Percentiles rank a stretch among this genome's conserved stretches.
Evolutionary conservation across 2,797 vertebrate species (phyloP).

Genomic region (Adelosebastes latens): DNA sequence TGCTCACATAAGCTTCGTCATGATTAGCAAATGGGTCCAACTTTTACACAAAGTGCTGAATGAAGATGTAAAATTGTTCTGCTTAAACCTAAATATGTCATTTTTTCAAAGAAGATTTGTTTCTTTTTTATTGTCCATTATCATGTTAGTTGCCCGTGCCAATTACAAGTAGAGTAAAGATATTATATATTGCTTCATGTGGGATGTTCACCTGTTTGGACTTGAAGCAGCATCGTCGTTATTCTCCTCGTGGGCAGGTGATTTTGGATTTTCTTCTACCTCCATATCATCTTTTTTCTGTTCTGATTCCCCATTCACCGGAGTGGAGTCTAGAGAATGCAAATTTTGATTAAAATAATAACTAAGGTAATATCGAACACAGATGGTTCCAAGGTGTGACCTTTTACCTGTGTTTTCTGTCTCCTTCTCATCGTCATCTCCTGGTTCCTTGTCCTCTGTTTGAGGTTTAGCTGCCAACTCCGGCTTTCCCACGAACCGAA

Average conservation of each 20-base stretch:
- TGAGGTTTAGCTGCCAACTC: conserved; percentile 86
- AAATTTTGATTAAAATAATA: neutral
- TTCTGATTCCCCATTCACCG: conserved; percentile 91
- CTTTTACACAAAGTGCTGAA: neutral
- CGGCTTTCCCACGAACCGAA: conserved; percentile 90
- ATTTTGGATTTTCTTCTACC: conserved; percentile 72
- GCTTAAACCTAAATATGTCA: neutral
- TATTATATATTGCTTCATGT: neutral
- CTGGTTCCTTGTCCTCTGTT: conserved; percentile 73
- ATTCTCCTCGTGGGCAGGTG: conserved; percentile 70
- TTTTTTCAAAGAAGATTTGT: neutral
- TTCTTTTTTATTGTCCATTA: neutral
- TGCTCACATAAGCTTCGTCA: neutral
- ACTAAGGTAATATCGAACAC: neutral
- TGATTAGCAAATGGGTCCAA: neutral
- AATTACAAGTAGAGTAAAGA: neutral
- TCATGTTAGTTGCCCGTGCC: neutral
- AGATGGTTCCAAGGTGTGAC: neutral
- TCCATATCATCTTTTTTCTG: conserved; percentile 82
- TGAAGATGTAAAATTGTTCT: neutral
- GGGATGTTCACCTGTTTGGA: conserved; percentile 75
- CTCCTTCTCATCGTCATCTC: conserved; percentile 79
- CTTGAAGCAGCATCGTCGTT: conserved; percentile 71
- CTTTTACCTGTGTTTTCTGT: conserved; percentile 65
- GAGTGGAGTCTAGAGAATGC: conserved; percentile 79